phyloP scores from a whole-genome alignment of 2,888 invertebrate species.

The Campoletis raptor region DNA sequence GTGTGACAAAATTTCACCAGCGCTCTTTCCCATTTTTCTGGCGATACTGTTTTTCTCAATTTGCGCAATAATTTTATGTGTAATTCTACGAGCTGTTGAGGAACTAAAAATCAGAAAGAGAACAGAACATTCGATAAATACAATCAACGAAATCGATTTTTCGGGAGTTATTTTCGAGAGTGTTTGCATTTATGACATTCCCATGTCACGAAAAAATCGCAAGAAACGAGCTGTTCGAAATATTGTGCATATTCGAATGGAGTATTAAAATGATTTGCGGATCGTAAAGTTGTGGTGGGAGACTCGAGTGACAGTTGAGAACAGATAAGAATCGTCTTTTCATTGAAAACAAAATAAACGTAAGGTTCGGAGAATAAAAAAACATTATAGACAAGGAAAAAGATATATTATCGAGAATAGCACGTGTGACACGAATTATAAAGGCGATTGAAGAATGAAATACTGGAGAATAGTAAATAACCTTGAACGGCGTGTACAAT shows the following conservation, averaged over 20 bases:
- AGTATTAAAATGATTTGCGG: background rate
- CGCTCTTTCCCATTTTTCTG: slow-evolving; percentile 96
- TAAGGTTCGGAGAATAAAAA: slow-evolving; percentile 10
- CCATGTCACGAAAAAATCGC: background rate
- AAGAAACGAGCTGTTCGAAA: background rate
- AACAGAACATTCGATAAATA: background rate
- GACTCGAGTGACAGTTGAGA: slow-evolving; percentile 15
- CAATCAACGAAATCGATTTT: background rate
- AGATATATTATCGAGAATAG: slow-evolving; percentile 12
- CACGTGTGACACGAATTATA: slow-evolving; percentile 13
- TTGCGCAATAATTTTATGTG: slow-evolving; percentile 96
- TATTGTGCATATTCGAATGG: background rate
- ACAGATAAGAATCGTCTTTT: slow-evolving; percentile 28
- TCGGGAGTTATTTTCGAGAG: too few relatives aligned
- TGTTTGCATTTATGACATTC: slow-evolving; percentile 8
- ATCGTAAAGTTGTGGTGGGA: slow-evolving; percentile 3
- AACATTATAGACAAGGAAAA: slow-evolving; percentile 14
- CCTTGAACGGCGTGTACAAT: background rate
- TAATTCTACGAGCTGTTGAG: slow-evolving; percentile 93
- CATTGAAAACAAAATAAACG: slow-evolving; percentile 33
- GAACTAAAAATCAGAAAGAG: slow-evolving; percentile 87
- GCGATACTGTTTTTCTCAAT: slow-evolving; percentile 92
- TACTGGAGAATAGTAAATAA: background rate
- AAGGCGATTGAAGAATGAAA: background rate
- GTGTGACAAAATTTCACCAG: slow-evolving; percentile 96